A percentile compares a stretch with the other conserved stretches of the same genome.
Evolutionary conservation across 1,140 invertebrate genomes (phyloP).

Genomic region (Drosophila mauritiana): DNA sequence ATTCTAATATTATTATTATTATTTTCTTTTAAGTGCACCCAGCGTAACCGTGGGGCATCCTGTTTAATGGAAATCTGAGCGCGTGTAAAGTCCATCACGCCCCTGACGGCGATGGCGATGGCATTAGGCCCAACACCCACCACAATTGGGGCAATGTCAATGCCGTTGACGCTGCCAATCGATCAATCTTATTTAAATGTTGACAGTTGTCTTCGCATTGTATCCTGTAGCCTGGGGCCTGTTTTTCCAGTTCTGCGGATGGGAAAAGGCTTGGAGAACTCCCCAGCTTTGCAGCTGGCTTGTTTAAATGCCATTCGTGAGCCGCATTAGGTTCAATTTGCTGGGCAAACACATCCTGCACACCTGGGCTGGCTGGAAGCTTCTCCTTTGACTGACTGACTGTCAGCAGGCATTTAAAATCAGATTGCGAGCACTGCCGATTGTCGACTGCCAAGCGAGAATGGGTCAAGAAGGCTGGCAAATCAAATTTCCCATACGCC

Average conservation of each 20-base stretch:
- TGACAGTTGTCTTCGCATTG: slow-evolving; percentile 78
- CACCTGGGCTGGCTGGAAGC: slow-evolving; percentile 30
- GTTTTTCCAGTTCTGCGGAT: slow-evolving; percentile 46
- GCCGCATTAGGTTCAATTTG: slow-evolving; percentile 81
- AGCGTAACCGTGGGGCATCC: slow-evolving; percentile 18
- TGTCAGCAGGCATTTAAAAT: slow-evolving; percentile 46
- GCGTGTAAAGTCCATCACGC: slow-evolving; percentile 41
- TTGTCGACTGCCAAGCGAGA: slow-evolving; percentile 46
- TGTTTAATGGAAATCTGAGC: slow-evolving; percentile 60
- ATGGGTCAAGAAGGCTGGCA: slow-evolving; percentile 46
- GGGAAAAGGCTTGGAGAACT: slow-evolving; percentile 55
- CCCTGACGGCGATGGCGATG: slow-evolving; percentile 14
- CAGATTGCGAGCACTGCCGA: slow-evolving; percentile 27
- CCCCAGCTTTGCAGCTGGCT: slow-evolving; percentile 24
- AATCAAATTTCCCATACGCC: slow-evolving; percentile 5
- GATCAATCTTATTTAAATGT: slow-evolving; percentile 83
- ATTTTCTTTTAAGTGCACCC: slow-evolving; percentile 9
- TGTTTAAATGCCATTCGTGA: slow-evolving; percentile 64
- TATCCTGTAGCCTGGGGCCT: slow-evolving; percentile 49
- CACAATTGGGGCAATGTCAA: slow-evolving; percentile 18
- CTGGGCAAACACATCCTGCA: slow-evolving; percentile 68
- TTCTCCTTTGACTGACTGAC: not conserved
- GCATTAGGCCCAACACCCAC: slow-evolving; percentile 42
- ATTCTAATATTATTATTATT: not conserved
- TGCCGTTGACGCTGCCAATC: slow-evolving; percentile 61